Conservation (phyloP, 2,113 vertebrate species). For the Hemiprocne comata region DNA sequence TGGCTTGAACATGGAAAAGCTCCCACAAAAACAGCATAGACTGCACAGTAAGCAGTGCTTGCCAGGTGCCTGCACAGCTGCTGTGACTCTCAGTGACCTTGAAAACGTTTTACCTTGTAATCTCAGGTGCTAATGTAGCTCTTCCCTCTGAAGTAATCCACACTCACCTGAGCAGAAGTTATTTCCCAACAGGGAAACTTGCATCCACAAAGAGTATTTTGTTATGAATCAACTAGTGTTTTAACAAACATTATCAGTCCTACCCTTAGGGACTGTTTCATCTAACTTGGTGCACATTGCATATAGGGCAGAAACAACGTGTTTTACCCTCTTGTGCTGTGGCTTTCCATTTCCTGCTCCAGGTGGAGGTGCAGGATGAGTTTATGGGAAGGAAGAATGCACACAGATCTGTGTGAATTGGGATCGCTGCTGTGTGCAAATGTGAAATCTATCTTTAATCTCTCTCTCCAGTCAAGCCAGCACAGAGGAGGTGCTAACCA, state of each 20-base stretch:
- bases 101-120: not conserved
- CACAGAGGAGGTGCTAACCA: not conserved
- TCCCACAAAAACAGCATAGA: not conserved
- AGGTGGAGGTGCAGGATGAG: accelerated
- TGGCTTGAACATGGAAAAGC: not conserved
- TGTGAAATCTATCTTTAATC: not conserved
- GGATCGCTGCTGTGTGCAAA: not conserved
- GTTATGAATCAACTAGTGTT: not conserved
- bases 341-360: not conserved
- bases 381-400: not conserved
- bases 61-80: not conserved
- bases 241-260: not conserved
- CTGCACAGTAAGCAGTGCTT: not conserved
- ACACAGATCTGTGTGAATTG: accelerated
- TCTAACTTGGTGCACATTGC: not conserved
- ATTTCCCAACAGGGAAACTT: not conserved
- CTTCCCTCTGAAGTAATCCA: not conserved
- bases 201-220: not conserved
- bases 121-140: not conserved
- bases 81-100: not conserved
- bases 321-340: accelerated
- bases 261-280: too few species aligned
- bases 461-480: not conserved
- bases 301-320: not conserved
- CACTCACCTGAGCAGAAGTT: not conserved